Evolutionary conservation across 1,140 invertebrate genomes (phyloP).

Genomic region (Teleopsis dalmanni): DNA sequence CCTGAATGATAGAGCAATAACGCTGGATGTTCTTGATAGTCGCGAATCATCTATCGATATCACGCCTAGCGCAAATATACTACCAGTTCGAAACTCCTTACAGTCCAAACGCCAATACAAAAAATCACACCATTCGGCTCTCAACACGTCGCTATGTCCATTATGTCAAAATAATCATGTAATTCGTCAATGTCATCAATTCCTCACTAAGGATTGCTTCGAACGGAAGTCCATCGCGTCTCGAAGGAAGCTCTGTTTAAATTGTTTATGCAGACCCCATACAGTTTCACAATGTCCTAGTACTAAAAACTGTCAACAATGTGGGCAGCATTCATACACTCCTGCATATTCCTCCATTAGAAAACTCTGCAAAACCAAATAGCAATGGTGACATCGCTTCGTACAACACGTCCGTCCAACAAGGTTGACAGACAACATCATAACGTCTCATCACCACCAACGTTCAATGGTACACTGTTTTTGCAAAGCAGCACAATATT

Average conservation of each 20-base stretch:
- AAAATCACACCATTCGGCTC: neutral
- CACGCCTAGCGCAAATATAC: neutral
- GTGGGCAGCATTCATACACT: neutral
- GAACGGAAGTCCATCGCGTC: neutral
- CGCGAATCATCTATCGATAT: neutral
- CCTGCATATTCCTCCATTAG: neutral
- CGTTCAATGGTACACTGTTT: neutral
- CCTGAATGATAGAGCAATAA: neutral
- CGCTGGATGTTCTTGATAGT: neutral
- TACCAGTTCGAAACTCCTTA: neutral
- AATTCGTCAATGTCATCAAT: neutral
- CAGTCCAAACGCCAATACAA: neutral
- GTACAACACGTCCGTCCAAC: neutral
- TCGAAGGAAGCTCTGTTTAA: neutral
- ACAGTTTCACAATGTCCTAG: neutral
- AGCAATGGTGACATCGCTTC: too few relatives aligned
- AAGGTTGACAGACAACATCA: too few relatives aligned
- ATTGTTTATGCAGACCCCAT: neutral
- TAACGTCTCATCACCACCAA: neutral
- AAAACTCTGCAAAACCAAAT: too few relatives aligned
- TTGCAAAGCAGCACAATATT: neutral
- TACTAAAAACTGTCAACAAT: conserved; percentile 1
- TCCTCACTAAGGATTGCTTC: conserved; percentile 1
- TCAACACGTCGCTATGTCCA: neutral
- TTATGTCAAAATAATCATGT: neutral